Conservation (phyloP, 2,113 vertebrate species). For the Puffinus mauretanicus region DNA sequence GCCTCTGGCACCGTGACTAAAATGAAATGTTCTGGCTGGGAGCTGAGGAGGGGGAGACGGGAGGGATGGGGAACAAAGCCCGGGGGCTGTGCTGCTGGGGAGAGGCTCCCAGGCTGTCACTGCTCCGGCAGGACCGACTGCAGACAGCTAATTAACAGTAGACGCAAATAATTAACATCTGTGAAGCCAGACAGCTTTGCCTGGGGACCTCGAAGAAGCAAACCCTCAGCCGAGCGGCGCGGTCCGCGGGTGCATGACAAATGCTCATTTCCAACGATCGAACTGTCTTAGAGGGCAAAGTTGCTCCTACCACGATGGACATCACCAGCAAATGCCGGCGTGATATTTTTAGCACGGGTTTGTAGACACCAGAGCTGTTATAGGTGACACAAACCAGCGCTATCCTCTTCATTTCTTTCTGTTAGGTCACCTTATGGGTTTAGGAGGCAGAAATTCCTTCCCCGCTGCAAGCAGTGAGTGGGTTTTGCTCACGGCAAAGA, state of each 20-base stretch:
- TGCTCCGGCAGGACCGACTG: background rate
- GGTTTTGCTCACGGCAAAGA: background rate
- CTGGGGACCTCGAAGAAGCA: slow-evolving; percentile 28
- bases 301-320: background rate
- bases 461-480: background rate
- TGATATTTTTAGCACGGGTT: background rate
- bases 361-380: background rate
- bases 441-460: background rate
- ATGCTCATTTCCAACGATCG: background rate
- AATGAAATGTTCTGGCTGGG: slow-evolving; percentile 54
- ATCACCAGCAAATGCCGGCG: rapidly evolving
- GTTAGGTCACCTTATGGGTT: rapidly evolving
- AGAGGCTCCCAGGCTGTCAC: slow-evolving; percentile 63
- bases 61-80: background rate
- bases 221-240: background rate
- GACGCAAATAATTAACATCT: slow-evolving; percentile 73
- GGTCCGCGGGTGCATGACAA: background rate
- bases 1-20: slow-evolving; percentile 59
- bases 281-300: background rate
- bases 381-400: background rate
- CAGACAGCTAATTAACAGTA: slow-evolving; percentile 76
- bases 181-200: slow-evolving; percentile 68
- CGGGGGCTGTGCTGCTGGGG: background rate
- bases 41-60: background rate
- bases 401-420: background rate